Conservation (phyloP, 2,797 vertebrate genomes). For the Cichlasoma orientale region DNA sequence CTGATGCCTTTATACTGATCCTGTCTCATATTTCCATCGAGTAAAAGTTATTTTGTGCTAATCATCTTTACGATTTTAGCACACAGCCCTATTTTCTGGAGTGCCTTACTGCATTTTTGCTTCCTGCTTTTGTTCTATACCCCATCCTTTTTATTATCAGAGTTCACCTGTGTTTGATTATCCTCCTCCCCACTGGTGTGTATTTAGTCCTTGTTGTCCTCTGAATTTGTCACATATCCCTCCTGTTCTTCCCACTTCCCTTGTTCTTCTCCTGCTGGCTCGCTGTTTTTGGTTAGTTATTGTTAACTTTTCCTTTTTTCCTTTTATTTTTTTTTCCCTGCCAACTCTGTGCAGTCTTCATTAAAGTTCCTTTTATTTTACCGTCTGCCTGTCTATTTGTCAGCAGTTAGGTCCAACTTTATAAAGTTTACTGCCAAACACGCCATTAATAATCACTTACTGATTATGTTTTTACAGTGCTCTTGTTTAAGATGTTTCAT, state of each 20-base stretch:
- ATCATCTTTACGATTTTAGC: not conserved
- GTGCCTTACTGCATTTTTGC: not conserved
- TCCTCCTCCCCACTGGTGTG: not conserved
- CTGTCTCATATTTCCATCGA: not conserved
- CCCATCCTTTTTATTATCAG: not conserved
- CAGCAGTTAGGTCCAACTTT: not conserved
- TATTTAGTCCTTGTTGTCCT: not conserved
- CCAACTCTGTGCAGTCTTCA: not conserved
- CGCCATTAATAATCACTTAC: not conserved
- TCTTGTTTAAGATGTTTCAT: not conserved
- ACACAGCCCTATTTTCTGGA: not conserved
- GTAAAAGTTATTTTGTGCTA: not conserved
- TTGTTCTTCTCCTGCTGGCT: not conserved
- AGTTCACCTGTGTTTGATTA: not conserved
- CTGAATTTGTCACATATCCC: not conserved
- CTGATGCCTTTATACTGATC: not conserved
- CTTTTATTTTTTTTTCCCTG: not conserved
- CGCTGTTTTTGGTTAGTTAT: not conserved
- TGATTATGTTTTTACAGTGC: not conserved
- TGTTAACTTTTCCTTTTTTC: not conserved
- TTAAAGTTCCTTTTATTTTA: not conserved
- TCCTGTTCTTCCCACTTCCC: not conserved
- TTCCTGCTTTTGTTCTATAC: not conserved
- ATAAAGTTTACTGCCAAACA: not conserved
- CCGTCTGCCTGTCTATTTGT: not conserved